Evolutionary conservation across 2,797 vertebrate species (phyloP).

Genomic region (Remorina albescens): DNA sequence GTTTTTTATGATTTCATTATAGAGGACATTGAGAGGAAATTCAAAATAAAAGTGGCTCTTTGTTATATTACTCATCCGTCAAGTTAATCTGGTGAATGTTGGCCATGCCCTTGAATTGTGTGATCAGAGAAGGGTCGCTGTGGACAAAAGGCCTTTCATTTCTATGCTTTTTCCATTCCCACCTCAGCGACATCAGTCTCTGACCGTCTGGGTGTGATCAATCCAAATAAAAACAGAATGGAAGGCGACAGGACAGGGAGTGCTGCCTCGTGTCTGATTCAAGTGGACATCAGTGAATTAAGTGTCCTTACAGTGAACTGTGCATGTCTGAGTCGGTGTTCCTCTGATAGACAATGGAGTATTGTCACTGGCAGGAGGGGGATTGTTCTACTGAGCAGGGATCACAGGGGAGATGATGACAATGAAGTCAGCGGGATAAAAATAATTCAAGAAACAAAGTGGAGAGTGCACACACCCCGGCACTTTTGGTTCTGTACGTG

Average conservation of each 20-base stretch:
- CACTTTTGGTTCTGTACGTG: slow-evolving; percentile 13
- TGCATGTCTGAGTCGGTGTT: slow-evolving; percentile 52
- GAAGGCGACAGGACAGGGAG: slow-evolving; percentile 41
- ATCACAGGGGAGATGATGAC: slow-evolving; percentile 70
- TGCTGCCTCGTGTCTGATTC: slow-evolving; percentile 42
- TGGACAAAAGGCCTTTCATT: slow-evolving; percentile 52
- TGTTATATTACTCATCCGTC: slow-evolving; percentile 10
- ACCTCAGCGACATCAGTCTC: slow-evolving; percentile 27
- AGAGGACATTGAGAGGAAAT: too few species aligned
- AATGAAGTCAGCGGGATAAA: slow-evolving; percentile 62
- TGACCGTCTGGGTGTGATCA: slow-evolving; percentile 35
- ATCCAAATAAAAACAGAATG: slow-evolving; percentile 32
- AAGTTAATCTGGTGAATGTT: slow-evolving; percentile 40
- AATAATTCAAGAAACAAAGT: slow-evolving; percentile 37
- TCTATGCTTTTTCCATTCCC: slow-evolving; percentile 19
- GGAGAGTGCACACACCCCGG: slow-evolving; percentile 32
- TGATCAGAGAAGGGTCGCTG: slow-evolving; percentile 27
- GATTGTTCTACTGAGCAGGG: slow-evolving; percentile 38
- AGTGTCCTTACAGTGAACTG: slow-evolving; percentile 72
- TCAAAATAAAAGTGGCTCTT: background rate
- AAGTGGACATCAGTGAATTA: slow-evolving; percentile 42
- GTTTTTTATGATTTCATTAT: too few species aligned
- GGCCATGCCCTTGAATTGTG: slow-evolving; percentile 52
- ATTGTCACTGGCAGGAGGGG: slow-evolving; percentile 72
- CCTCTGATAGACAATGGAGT: slow-evolving; percentile 71